Percentiles rank a stretch among this genome's conserved stretches.
Evolutionary conservation across 1,140 invertebrate species (phyloP).

Genomic region (Drosophila trapezifrons): DNA sequence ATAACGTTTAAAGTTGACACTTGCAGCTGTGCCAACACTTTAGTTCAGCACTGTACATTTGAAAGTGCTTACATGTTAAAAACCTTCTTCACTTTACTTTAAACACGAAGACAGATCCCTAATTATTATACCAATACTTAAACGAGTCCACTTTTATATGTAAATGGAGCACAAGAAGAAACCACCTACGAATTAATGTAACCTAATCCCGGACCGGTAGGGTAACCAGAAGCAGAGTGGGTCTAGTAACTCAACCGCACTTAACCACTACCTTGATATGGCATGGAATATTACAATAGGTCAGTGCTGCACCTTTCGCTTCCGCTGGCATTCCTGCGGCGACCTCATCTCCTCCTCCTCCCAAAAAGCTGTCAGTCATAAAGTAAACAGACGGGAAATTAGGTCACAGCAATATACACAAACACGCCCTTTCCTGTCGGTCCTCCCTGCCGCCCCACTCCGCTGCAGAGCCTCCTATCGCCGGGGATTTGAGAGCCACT

Average conservation of each 20-base stretch:
- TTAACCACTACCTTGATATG: conserved; percentile 16
- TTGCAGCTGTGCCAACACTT: too few relatives aligned
- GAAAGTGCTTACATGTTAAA: too few relatives aligned
- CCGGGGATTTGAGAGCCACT: conserved; percentile 34
- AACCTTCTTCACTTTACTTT: too few relatives aligned
- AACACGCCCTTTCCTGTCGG: conserved; percentile 40
- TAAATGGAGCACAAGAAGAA: neutral
- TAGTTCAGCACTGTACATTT: too few relatives aligned
- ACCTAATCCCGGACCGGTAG: neutral
- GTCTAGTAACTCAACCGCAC: conserved; percentile 19
- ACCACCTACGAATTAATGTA: neutral
- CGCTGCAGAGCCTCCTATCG: neutral
- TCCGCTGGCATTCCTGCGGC: conserved; percentile 25
- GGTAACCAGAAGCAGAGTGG: conserved; percentile 14
- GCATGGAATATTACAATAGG: conserved; percentile 56
- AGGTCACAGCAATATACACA: conserved; percentile 45
- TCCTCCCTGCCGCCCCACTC: conserved; percentile 1
- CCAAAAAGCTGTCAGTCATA: conserved; percentile 11
- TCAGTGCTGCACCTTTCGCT: conserved; percentile 60
- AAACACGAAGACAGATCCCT: neutral
- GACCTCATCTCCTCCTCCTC: conserved; percentile 2
- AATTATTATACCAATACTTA: neutral
- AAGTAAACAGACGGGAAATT: conserved; percentile 45
- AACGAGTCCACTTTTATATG: conserved; percentile 1
- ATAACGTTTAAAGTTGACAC: too few relatives aligned